Evolutionary conservation across 2,888 invertebrate genomes (phyloP).

Genomic region (Coecobrya sp.): DNA sequence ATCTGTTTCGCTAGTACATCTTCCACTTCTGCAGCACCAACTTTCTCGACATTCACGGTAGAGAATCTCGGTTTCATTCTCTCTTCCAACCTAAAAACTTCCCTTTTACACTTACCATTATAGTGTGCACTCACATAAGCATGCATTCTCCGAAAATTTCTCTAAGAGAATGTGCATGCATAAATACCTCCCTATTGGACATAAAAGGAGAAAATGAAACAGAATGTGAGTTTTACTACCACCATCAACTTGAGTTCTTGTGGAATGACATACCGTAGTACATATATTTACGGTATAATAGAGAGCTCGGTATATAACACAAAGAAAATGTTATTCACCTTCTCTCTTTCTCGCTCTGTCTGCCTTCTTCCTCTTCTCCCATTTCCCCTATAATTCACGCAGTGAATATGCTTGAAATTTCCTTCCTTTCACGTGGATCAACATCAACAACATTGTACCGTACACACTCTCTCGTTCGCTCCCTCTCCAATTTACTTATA

Average conservation of each 20-base stretch:
- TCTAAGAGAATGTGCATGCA: slow-evolving; percentile 17
- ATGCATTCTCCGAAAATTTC: slow-evolving; percentile 1
- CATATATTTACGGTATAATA: slow-evolving; percentile 1
- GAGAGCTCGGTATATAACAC: slow-evolving; percentile 4
- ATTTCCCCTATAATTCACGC: slow-evolving; percentile 52
- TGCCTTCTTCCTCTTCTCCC: slow-evolving; percentile 29
- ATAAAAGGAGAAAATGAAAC: slow-evolving; percentile 54
- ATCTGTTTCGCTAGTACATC: slow-evolving; percentile 60
- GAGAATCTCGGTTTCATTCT: neutral
- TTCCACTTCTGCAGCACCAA: neutral
- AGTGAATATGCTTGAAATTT: slow-evolving; percentile 58
- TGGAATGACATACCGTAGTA: neutral
- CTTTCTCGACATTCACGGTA: neutral
- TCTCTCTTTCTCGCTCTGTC: slow-evolving; percentile 16
- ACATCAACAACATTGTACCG: slow-evolving; percentile 52
- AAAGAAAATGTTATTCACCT: slow-evolving; percentile 55
- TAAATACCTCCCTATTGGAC: slow-evolving; percentile 44
- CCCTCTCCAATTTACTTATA: slow-evolving; percentile 29
- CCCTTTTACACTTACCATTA: neutral
- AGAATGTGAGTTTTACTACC: slow-evolving; percentile 60
- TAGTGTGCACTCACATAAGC: neutral
- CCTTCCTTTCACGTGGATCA: slow-evolving; percentile 65
- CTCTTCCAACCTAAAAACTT: slow-evolving; percentile 9
- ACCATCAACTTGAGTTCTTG: slow-evolving; percentile 62
- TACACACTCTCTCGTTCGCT: neutral